Percentiles rank a stretch among this genome's conserved stretches.
Conservation (phyloP, 92 coral and sea anemone genomes). For the Scolanthus callimorphus region DNA sequence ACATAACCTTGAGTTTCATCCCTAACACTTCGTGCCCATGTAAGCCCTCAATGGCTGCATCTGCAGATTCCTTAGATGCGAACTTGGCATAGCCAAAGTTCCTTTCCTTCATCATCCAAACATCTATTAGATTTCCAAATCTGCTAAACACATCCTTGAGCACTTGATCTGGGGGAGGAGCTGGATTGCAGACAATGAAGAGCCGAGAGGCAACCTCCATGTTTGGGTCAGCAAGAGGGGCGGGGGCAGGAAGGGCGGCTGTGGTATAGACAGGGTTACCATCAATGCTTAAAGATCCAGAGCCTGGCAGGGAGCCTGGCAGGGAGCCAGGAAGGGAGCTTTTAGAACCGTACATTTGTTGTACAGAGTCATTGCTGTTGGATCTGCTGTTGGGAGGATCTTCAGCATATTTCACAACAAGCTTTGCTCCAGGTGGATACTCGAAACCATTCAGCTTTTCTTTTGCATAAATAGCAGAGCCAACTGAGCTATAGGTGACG, state of each 20-base stretch:
- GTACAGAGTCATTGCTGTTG: slow-evolving; percentile 39
- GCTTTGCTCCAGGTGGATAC: slow-evolving; percentile 92
- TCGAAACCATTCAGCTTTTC: slow-evolving; percentile 99
- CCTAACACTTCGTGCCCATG: slow-evolving; percentile 96
- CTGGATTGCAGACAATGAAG: slow-evolving; percentile 95
- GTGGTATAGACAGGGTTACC: slow-evolving; percentile 75
- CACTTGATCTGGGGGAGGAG: slow-evolving; percentile 94
- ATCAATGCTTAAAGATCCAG: slow-evolving; percentile 39
- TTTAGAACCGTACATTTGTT: slow-evolving; percentile 55
- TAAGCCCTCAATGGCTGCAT: slow-evolving; percentile 91
- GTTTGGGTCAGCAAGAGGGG: slow-evolving; percentile 83
- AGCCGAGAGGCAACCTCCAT: slow-evolving; percentile 88
- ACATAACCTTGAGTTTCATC: slow-evolving; percentile 98
- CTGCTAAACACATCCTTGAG: slow-evolving; percentile 98
- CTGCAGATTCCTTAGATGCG: slow-evolving; percentile 92
- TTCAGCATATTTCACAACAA: slow-evolving; percentile 95
- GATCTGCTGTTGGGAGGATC: slow-evolving; percentile 75
- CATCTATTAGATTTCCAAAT: slow-evolving; percentile 95
- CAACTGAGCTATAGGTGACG: slow-evolving; percentile 94
- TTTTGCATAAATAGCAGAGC: slow-evolving; percentile 98
- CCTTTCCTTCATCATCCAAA: slow-evolving; percentile 96
- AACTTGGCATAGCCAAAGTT: slow-evolving; percentile 99
- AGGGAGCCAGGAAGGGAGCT: too few relatives aligned
- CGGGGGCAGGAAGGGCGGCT: slow-evolving; percentile 96
- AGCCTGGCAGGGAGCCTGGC: slow-evolving; percentile 50